phyloP scores from a whole-genome alignment of 1,140 invertebrate species.

The Euura saliciscinereae region DNA sequence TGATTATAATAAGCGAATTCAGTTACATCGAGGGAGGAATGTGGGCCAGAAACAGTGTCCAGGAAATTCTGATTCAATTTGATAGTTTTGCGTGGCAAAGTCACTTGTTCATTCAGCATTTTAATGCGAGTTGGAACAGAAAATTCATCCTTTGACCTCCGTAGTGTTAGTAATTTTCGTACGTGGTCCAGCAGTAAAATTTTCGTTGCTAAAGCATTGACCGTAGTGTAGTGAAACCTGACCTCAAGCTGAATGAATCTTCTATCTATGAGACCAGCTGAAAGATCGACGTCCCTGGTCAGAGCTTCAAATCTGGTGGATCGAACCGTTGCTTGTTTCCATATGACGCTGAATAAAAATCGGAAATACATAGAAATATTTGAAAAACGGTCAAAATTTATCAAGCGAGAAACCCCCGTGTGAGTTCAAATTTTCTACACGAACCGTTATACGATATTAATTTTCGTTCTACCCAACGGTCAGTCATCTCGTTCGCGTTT shows the following conservation, averaged over 20 bases:
- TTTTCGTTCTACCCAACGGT: conserved; percentile 9
- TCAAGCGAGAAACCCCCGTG: background rate
- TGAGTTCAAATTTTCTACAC: conserved; percentile 15
- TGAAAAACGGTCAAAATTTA: conserved; percentile 1
- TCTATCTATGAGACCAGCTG: background rate
- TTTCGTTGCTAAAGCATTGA: background rate
- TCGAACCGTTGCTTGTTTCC: background rate
- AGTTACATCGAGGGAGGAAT: too few relatives aligned
- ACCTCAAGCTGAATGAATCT: background rate
- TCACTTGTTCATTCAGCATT: conserved; percentile 17
- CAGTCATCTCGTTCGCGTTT: conserved; percentile 14
- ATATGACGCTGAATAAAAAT: background rate
- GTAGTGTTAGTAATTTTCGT: conserved; percentile 43
- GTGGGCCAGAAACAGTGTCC: too few relatives aligned
- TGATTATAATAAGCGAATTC: too few relatives aligned
- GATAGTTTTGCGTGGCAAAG: background rate
- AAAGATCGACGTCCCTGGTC: background rate
- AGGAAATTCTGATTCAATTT: background rate
- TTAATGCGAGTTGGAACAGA: conserved; percentile 20
- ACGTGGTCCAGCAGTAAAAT: background rate
- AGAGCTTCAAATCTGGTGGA: background rate
- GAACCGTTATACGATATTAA: conserved; percentile 13
- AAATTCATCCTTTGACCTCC: conserved; percentile 52
- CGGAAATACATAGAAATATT: background rate
- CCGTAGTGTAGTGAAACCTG: background rate